phyloP scores from a whole-genome alignment of 2,888 invertebrate species.

The Monochamus alternatus region DNA sequence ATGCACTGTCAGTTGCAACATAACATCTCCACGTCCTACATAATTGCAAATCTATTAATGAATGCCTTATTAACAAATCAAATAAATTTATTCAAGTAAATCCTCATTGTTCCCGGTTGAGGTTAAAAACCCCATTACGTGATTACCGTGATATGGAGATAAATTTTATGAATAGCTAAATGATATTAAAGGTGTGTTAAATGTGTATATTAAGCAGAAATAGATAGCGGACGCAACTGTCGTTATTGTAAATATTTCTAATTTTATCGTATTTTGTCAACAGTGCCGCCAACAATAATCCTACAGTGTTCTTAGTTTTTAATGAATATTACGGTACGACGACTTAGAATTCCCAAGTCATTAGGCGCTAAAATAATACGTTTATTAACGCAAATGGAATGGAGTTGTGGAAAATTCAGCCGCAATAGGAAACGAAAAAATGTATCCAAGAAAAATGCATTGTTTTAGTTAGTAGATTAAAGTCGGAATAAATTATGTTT shows the following conservation, averaged over 20 bases:
- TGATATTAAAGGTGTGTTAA: not conserved
- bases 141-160: not conserved
- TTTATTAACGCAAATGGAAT: too few species aligned
- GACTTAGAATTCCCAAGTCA: too few species aligned
- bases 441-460: too few species aligned
- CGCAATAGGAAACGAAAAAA: too few species aligned
- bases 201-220: not conserved
- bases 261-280: not conserved
- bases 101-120: constrained; percentile 20
- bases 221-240: not conserved
- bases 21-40: not conserved
- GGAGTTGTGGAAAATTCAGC: too few species aligned
- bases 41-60: not conserved
- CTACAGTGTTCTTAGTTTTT: too few species aligned
- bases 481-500: too few species aligned
- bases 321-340: too few species aligned
- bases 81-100: constrained; percentile 22
- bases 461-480: too few species aligned
- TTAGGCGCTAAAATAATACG: too few species aligned
- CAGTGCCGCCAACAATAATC: too few species aligned
- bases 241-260: not conserved
- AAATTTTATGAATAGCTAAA: constrained; percentile 8
- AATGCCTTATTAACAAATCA: constrained; percentile 5
- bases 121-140: constrained; percentile 26
- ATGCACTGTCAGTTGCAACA: too few species aligned